Percentiles rank a stretch among this genome's conserved stretches.
Evolutionary conservation across 2,113 vertebrate genomes (phyloP).

Genomic region (Paratilapia polleni): DNA sequence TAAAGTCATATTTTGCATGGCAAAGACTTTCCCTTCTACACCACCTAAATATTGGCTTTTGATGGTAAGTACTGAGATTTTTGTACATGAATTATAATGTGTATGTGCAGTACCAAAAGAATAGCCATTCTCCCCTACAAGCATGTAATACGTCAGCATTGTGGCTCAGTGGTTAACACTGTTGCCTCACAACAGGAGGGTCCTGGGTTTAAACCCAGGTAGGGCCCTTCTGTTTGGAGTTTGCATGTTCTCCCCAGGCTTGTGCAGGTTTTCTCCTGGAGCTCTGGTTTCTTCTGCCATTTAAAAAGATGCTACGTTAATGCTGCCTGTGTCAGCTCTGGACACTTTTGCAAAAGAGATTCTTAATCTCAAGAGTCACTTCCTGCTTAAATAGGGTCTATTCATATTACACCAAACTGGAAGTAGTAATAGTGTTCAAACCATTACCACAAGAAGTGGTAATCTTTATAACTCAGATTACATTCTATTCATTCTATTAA

Average conservation of each 20-base stretch:
- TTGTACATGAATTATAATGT: too few relatives aligned
- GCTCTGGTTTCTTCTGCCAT: background rate
- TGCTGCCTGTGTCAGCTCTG: accelerated
- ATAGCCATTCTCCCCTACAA: too few relatives aligned
- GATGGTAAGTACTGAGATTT: too few relatives aligned
- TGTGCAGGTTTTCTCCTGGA: background rate
- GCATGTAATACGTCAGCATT: background rate
- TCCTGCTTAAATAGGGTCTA: background rate
- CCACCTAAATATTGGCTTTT: too few relatives aligned
- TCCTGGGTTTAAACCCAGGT: background rate
- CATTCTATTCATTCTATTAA: too few relatives aligned
- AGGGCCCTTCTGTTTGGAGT: background rate
- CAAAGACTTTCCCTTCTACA: too few relatives aligned
- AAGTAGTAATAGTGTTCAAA: background rate
- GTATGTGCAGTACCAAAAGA: too few relatives aligned
- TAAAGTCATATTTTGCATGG: too few relatives aligned
- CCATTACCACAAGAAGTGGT: too few relatives aligned
- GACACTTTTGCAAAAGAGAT: background rate
- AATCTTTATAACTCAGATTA: too few relatives aligned
- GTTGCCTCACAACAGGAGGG: background rate
- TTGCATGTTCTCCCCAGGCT: background rate
- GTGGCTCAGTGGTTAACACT: background rate
- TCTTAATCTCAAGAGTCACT: background rate
- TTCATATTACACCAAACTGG: accelerated
- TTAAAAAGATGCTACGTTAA: background rate